Evolutionary conservation across 2,797 vertebrate species (phyloP), one percentile per base, ranked within the genome.

Genomic region (Cheirogaleus major): DNA sequence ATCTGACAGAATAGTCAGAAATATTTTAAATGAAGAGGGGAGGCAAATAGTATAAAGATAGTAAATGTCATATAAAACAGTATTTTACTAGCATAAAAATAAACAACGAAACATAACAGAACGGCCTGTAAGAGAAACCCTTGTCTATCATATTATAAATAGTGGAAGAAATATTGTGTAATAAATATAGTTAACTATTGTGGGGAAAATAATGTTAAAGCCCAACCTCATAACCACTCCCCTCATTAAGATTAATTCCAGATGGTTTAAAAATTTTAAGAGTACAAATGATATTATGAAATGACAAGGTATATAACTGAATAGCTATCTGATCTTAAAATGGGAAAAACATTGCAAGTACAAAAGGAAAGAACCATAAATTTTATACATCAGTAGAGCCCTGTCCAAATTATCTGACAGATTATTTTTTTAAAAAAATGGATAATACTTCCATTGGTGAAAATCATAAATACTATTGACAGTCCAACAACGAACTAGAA

Each of bases 31-130:
- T 89, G 79, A 93, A 67, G 8, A 67, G 27, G 35, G 17, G 30
- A 75, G 55, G 76, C 32, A 73, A 38, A 89, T 2, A 72, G 59
- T 38, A 32, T 30, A 81, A 96, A 92, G 48, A 84, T 14, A 89
- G 55, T 75, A 93, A 96, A 88, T 95, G 84, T 95, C 96, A 96
- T 15, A 70, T 76, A 92, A 93, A 95, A 78, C 48, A 79, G 41
- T 20, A 95, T 89, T 94, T 93, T 82, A 82, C 72, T 45, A 63
- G 35, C 38, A 73, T 83, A 67, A 65, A 94, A 55, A 84, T 70
- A 95, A 92, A 63, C 13, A 81, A 30, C 15, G n/a, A 82, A 92
- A 82, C 22, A 59, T 59, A 73, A n/a, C 5, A 32, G 35, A 55
- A 41, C 6, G 23, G 61, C 12, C 30, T 78, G 8, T 84, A 72